Evolutionary conservation across 92 coral and sea anemone genomes (phyloP).

Genomic region (Zoanthus sansibaricus): DNA sequence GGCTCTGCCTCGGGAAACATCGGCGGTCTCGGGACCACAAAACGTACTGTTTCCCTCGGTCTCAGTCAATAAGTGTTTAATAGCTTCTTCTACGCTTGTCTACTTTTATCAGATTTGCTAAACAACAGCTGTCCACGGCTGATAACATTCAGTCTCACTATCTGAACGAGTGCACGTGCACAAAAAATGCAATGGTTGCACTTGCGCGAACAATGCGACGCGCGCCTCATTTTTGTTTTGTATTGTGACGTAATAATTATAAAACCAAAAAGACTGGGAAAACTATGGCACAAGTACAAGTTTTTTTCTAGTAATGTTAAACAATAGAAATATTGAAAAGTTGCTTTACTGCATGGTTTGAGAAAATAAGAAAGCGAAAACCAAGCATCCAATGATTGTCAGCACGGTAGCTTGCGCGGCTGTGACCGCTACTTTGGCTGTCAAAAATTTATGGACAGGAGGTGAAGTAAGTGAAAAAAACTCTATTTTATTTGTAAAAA

Average conservation of each 20-base stretch:
- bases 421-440: not conserved
- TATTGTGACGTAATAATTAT: not conserved
- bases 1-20: no score
- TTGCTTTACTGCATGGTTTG: not conserved
- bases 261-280: not conserved
- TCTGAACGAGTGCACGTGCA: no score
- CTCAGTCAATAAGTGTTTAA: no score
- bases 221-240: not conserved
- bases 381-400: not conserved
- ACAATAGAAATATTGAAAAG: not conserved
- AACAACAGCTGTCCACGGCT: no score
- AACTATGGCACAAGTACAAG: not conserved
- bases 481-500: no score
- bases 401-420: not conserved
- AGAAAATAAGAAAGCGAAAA: not conserved
- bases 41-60: no score
- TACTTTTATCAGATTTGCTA: no score
- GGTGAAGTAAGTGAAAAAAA: not conserved
- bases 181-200: no score
- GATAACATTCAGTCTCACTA: no score
- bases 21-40: no score
- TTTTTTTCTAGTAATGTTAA: not conserved
- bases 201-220: not conserved
- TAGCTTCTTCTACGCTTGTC: no score
- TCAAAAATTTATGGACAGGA: not conserved